Base-by-base conservation (phyloP, 30 jellyfish, hydroid and myxozoan species). In the Cassiopea andromeda region DNA sequence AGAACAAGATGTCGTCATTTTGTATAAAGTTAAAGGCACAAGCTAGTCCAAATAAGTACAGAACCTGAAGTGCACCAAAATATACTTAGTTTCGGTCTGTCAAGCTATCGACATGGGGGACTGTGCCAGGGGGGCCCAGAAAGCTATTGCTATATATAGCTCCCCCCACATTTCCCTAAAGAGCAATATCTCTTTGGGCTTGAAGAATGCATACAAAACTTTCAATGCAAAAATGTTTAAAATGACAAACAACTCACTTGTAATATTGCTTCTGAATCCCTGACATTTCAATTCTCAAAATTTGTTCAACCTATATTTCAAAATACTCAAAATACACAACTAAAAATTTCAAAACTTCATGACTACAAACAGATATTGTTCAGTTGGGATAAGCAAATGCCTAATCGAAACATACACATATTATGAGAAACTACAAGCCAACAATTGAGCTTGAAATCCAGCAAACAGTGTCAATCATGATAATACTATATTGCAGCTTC, bases 221-320 rank as follows among this genome's bases (percentile, higher is more conserved):
- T 54, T 54, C 64, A 10, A 10, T 54, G 7, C 64, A 3, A 6
- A 6, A 10, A 54, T 54, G 64, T 54, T 10, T 6, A 54, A 3
- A 3, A 54, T 3, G 64, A 8, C 0, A 17, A 44, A 7, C 0
- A 18, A 44, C 95, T 60, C 44, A 94, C 98, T 90, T 94, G 94
- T 96, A 96, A 57, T 91, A 91, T 71, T 96, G 97, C 79, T 92
- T 96, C 73, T 96, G 99, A 44, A 85, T 87, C 4, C 90, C 92
- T 7, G 99, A 91, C 99, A 96, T 96, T 89, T 96, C 99, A 57
- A 96, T 91, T 58, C 99, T 57, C 45, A 96, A 89, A 79, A 96
- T 96, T 82, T 96, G 99, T 49, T 96, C 99, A 17, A 96, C 98
- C 98, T 94, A 78, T 16, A 77, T 61, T 9, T 27, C 38, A 27